Evolutionary conservation across 2,797 vertebrate genomes (phyloP).

Genomic region (Picus viridis): DNA sequence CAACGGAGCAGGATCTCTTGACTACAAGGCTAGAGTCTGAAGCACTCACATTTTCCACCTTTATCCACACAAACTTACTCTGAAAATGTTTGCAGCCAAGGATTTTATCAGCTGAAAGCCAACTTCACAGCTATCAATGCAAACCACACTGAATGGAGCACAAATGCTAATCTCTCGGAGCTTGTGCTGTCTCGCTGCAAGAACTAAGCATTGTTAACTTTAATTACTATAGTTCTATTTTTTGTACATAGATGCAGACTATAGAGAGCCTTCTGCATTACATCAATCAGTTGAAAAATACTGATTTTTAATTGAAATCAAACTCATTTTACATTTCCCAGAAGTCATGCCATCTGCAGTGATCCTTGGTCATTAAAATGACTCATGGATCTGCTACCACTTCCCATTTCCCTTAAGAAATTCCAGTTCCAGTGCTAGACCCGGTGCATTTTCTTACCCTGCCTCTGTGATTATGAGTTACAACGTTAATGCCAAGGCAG

Average conservation of each 20-base stretch:
- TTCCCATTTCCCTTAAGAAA: not conserved
- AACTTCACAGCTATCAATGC: not conserved
- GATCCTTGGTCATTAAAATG: not conserved
- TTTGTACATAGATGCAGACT: not conserved
- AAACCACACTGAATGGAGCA: not conserved
- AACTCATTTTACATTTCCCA: not conserved
- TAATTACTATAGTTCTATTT: not conserved
- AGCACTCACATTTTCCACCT: not conserved
- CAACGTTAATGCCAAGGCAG: not conserved
- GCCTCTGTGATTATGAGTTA: not conserved
- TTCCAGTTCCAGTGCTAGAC: not conserved
- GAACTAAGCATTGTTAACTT: not conserved
- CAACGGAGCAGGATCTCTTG: not conserved
- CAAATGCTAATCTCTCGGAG: not conserved
- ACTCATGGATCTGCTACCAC: not conserved
- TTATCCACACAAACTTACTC: not conserved
- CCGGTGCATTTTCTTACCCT: not conserved
- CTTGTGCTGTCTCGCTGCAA: not conserved
- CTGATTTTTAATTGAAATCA: not conserved
- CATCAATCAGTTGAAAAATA: not conserved
- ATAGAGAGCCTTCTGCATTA: not conserved
- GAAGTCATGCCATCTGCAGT: not conserved
- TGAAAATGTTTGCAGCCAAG: not conserved
- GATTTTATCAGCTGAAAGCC: not conserved
- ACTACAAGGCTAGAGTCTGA: not conserved